Base-by-base conservation (phyloP, 2,797 vertebrate genomes). In the Salarias fasciatus region DNA sequence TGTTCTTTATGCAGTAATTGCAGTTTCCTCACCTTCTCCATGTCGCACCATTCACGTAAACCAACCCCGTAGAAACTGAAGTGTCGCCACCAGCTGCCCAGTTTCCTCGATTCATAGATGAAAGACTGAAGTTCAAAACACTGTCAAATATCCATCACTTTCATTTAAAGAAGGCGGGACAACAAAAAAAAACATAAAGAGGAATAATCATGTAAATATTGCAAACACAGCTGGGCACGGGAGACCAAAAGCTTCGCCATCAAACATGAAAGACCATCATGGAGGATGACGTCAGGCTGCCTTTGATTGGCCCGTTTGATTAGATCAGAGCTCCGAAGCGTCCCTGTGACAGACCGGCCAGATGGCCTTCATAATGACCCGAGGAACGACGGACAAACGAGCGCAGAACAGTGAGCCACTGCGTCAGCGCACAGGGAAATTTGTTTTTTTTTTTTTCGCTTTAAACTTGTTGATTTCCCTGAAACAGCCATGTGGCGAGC, bases 211-310 rank as follows among this genome's bases (percentile, higher is more conserved):
- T 8, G 30, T 62, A 48, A 54, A 53, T 9, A 12, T 54, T 52
- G 8, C 44, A 18, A 38, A 38, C 1, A 0, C 40, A 67, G 65
- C 37, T 46, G 42, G 53, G n/a, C 14, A 2, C 10, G 28, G n/a
- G 63, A 35, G 38, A 28, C 3, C 43, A 44, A 14, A 12, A 10
- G 2, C 18, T 75, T 40, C 45, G 45, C 18, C 18, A 3, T 24
- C 18, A 24, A 44, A 44, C 70, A 71, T 60, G 57, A 69, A 48
- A 56, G 9, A 48, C 65, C 29, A 33, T 44, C 33, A 56, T 24
- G 56, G 29, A 43, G 35, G 47, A 58, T 8, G 24, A 44, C 2
- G 47, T 46, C 54, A 31, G 28, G 4, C 38, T 5, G 12, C 13
- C 24, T 36, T 3, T 52, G n/a, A 43, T 37, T 4, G 6, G 6